These are phyloP conservation scores for Amazona ochrocephala DNA, from an alignment of 2,797 vertebrate species.

Conservation along the genomic window DNA sequence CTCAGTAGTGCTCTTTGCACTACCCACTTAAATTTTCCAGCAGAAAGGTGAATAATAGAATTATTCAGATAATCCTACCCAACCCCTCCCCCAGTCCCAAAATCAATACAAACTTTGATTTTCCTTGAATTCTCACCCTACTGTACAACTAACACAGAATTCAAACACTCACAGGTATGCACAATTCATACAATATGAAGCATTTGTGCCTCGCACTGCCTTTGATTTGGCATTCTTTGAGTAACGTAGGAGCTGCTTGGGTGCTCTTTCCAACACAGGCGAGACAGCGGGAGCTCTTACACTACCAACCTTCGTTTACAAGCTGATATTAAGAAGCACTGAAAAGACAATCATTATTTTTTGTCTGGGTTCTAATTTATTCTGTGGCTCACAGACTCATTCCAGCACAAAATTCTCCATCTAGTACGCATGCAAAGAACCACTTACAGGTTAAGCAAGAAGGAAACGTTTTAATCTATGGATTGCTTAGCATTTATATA, in stretches of 20 bases:
- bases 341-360: slow-evolving; percentile 21
- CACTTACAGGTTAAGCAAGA: neutral
- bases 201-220: neutral
- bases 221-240: slow-evolving; percentile 50
- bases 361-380: slow-evolving; percentile 53
- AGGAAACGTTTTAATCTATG: neutral
- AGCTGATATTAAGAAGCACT: neutral
- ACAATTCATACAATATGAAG: neutral
- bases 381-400: slow-evolving; percentile 7
- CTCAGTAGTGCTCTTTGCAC: slow-evolving; percentile 47
- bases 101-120: slow-evolving; percentile 71
- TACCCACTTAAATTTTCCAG: slow-evolving; percentile 67
- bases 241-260: neutral
- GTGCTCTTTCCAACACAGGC: neutral
- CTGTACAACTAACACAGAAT: slow-evolving; percentile 1
- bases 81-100: neutral
- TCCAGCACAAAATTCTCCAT: neutral
- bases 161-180: neutral
- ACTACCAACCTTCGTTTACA: neutral
- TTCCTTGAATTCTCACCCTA: slow-evolving; percentile 11
- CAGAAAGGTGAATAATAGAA: slow-evolving; percentile 67
- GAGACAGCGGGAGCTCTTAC: slow-evolving; percentile 1
- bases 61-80: slow-evolving; percentile 48
- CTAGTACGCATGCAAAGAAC: neutral
- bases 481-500: neutral